These are phyloP conservation scores for Tricholauxania praeusta DNA, from an alignment of 2,888 invertebrate genomes.

Conservation along the genomic window DNA sequence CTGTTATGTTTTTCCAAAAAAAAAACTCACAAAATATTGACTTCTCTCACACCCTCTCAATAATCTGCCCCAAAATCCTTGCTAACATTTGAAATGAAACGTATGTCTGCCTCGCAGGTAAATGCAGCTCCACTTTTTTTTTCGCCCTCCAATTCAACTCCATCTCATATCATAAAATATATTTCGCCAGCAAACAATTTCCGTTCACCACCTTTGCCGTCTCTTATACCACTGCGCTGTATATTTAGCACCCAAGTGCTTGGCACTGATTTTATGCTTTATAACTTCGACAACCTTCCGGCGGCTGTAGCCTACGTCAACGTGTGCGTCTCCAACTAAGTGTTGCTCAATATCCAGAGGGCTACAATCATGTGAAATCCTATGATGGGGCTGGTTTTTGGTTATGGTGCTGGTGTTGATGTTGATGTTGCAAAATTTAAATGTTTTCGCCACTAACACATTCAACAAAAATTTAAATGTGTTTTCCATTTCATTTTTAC, in stretches of 20 bases:
- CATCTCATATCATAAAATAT: no score
- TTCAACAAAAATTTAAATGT: slow-evolving; percentile 9
- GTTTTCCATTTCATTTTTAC: slow-evolving; percentile 30
- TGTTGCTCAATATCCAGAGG: slow-evolving; percentile 58
- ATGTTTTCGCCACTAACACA: slow-evolving; percentile 26
- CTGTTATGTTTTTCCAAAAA: no score
- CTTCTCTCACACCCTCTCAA: no score
- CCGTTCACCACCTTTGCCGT: background rate
- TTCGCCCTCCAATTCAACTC: background rate
- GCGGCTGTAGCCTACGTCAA: slow-evolving; percentile 35
- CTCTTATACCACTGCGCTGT: slow-evolving; percentile 15
- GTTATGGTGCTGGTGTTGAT: background rate
- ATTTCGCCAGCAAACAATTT: background rate
- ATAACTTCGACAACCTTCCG: slow-evolving; percentile 64
- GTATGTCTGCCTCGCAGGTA: slow-evolving; percentile 57
- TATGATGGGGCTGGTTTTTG: background rate
- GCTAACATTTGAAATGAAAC: slow-evolving; percentile 46
- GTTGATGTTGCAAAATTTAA: slow-evolving; percentile 26
- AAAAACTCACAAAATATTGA: no score
- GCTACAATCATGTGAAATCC: slow-evolving; percentile 35
- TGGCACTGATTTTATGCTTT: slow-evolving; percentile 66
- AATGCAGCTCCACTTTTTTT: slow-evolving; percentile 42
- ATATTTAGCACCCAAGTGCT: slow-evolving; percentile 49
- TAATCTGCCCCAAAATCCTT: background rate
- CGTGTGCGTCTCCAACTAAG: slow-evolving; percentile 37